phyloP scores from a whole-genome alignment of 2,113 vertebrate genomes.

The Dicaeum eximium region DNA sequence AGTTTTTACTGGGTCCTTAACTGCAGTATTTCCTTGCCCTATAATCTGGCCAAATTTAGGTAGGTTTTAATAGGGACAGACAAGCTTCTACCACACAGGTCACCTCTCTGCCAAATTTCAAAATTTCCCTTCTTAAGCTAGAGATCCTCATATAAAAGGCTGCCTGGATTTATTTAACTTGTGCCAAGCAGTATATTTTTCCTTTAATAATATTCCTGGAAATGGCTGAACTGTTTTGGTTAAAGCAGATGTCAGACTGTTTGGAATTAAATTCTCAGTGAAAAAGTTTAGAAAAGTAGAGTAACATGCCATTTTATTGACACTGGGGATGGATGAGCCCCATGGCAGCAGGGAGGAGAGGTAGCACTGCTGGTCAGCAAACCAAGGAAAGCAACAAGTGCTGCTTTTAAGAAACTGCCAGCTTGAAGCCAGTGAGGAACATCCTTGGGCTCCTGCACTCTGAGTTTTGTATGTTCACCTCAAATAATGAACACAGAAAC shows the following conservation, averaged over 20 bases:
- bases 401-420: neutral
- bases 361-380: neutral
- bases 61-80: neutral
- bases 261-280: neutral
- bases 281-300: neutral
- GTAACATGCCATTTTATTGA: neutral
- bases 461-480: neutral
- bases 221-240: neutral
- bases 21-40: neutral
- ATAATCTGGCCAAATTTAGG: neutral
- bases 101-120: neutral
- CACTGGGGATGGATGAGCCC: neutral
- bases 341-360: neutral
- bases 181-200: neutral
- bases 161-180: neutral
- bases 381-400: neutral
- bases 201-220: constrained; percentile 13
- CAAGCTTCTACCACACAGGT: neutral
- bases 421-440: neutral
- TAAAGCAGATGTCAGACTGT: neutral
- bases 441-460: accelerated
- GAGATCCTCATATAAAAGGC: neutral
- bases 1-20: neutral
- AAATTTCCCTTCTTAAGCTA: neutral
- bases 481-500: neutral